These are phyloP conservation scores for Steromphala cineraria DNA, from an alignment of 2,888 invertebrate species.

Conservation along the genomic window DNA sequence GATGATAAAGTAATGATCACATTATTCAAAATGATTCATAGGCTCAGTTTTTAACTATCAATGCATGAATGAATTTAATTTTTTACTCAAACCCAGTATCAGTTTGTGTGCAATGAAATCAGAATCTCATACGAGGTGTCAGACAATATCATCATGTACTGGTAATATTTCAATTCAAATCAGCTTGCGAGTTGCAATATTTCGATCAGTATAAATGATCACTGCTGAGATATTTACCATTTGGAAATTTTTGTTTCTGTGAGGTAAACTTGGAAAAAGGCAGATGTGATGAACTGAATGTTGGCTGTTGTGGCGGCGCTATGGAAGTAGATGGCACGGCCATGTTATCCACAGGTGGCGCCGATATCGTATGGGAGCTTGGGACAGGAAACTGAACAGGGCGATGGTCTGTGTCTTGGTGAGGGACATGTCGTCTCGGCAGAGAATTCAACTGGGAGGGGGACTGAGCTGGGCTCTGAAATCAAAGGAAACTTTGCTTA, in stretches of 20 bases:
- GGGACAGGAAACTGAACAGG: slow-evolving; percentile 3
- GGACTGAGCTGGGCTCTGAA: slow-evolving; percentile 32
- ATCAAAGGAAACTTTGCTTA: neutral
- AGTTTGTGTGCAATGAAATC: neutral
- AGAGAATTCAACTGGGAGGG: slow-evolving; percentile 21
- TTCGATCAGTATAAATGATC: too few species aligned
- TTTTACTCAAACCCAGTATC: neutral
- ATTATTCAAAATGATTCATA: too few species aligned
- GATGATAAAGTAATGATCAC: too few species aligned
- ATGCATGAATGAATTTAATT: too few species aligned
- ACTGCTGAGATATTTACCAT: neutral
- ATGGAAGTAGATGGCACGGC: neutral
- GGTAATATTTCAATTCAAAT: neutral
- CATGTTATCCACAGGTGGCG: neutral
- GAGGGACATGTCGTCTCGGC: neutral
- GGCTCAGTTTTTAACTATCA: too few species aligned
- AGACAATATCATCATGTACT: neutral
- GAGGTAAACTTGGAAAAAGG: slow-evolving; percentile 28
- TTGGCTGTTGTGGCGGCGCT: slow-evolving; percentile 28
- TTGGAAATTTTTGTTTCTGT: neutral
- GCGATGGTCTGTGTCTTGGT: neutral
- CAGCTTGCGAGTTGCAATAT: too few species aligned
- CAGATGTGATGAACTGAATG: slow-evolving; percentile 44
- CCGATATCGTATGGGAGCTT: slow-evolving; percentile 25
- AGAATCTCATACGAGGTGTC: neutral